These are phyloP conservation scores for Hestina assimilis DNA, from an alignment of 1,140 invertebrate genomes.

Conservation along the genomic window DNA sequence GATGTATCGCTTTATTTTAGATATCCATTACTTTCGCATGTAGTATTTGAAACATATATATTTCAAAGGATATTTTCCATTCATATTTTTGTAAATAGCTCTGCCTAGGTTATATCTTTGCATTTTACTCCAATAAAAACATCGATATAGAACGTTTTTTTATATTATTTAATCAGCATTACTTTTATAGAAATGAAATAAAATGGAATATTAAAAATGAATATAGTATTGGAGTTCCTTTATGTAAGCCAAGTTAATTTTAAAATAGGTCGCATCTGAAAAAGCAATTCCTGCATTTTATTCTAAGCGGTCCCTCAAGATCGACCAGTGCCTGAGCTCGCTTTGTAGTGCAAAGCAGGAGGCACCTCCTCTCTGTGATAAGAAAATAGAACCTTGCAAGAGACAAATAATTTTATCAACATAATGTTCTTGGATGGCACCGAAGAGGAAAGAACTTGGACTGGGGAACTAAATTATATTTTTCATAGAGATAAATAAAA, in stretches of 20 bases:
- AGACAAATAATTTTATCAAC: slow-evolving; percentile 40
- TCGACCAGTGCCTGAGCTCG: slow-evolving; percentile 31
- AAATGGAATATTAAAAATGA: too few relatives aligned
- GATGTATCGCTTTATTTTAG: too few relatives aligned
- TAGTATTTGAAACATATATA: too few relatives aligned
- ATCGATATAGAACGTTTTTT: too few relatives aligned
- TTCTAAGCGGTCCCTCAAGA: slow-evolving; percentile 44
- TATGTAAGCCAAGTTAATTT: background rate
- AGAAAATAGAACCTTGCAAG: slow-evolving; percentile 43
- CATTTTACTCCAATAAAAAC: too few relatives aligned
- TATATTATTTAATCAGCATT: too few relatives aligned
- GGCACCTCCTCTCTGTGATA: slow-evolving; percentile 39
- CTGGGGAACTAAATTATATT: background rate
- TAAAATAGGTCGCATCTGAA: background rate
- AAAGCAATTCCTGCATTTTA: slow-evolving; percentile 27
- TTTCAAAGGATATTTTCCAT: too few relatives aligned
- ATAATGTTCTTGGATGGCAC: slow-evolving; percentile 21
- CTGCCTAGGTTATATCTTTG: too few relatives aligned
- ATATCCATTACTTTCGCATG: too few relatives aligned
- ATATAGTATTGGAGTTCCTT: too few relatives aligned
- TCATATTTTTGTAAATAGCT: too few relatives aligned
- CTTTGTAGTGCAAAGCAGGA: slow-evolving; percentile 45
- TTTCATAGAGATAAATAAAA: background rate
- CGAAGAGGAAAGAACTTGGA: slow-evolving; percentile 2
- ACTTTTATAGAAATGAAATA: too few relatives aligned